Evolutionary conservation across 53 echinoderm and acorn worm genomes (phyloP).

Genomic region (Holothuria scabra): DNA sequence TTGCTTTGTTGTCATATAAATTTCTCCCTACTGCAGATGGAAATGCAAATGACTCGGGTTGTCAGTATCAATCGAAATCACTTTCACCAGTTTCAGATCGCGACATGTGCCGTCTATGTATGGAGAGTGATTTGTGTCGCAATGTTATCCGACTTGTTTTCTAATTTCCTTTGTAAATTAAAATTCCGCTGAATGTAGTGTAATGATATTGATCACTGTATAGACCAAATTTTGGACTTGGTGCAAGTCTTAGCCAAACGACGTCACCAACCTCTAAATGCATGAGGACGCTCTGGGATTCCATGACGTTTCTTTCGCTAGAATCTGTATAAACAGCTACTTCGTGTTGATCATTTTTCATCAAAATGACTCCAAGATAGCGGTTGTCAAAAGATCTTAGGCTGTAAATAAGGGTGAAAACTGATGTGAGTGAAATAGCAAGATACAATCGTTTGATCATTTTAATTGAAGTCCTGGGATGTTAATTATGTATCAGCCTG

Average conservation of each 20-base stretch:
- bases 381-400: constrained; percentile 70
- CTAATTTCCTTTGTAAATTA: constrained; percentile 66
- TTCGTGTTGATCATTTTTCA: constrained; percentile 64
- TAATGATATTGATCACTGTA: constrained; percentile 77
- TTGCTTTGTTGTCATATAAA: too few species aligned
- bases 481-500: too few species aligned
- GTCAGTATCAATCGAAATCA: too few species aligned
- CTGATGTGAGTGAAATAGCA: not conserved
- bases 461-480: too few species aligned
- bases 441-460: not conserved
- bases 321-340: constrained; percentile 57
- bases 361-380: constrained; percentile 68
- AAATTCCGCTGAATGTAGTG: constrained; percentile 75
- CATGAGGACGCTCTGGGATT: constrained; percentile 75
- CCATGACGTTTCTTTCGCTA: constrained; percentile 74
- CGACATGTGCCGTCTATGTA: too few species aligned
- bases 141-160: not conserved
- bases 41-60: too few species aligned
- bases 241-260: constrained; percentile 67
- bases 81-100: too few species aligned
- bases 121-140: too few species aligned
- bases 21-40: too few species aligned
- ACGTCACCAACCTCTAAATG: constrained; percentile 68
- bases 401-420: constrained; percentile 40
- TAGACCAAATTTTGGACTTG: constrained; percentile 59